phyloP scores from a whole-genome alignment of 2,113 vertebrate genomes.

The Columbina picui region DNA sequence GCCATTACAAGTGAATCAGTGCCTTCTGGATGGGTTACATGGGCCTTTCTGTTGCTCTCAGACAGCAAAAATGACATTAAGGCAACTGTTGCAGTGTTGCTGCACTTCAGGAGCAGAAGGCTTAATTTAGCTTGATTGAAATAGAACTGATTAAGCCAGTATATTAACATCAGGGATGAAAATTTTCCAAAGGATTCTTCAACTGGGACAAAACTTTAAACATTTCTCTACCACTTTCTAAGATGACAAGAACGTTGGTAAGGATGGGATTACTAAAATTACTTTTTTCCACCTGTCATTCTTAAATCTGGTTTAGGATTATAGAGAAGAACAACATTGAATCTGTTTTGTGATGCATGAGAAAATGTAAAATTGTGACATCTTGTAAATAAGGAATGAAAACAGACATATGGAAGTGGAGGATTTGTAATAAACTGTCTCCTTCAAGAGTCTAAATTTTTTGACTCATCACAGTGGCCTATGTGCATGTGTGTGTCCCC shows the following conservation, averaged over 20 bases:
- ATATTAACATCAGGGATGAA: background rate
- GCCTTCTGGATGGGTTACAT: background rate
- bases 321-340: conserved; percentile 17
- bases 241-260: background rate
- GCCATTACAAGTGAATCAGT: background rate
- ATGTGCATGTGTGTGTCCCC: background rate
- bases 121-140: background rate
- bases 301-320: conserved; percentile 32
- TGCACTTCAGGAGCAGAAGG: background rate
- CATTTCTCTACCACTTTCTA: background rate
- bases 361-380: conserved; percentile 33
- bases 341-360: conserved; percentile 31
- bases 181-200: background rate
- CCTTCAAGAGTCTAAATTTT: background rate
- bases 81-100: background rate
- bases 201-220: background rate
- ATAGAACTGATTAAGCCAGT: background rate
- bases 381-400: conserved; percentile 29
- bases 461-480: background rate
- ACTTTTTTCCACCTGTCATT: conserved; percentile 39
- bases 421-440: background rate
- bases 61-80: background rate
- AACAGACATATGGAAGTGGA: conserved; percentile 14
- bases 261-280: conserved; percentile 30
- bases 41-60: background rate